These are phyloP conservation scores for Dasysyrphus tricinctus DNA, from an alignment of 2,888 invertebrate species.

Conservation along the genomic window DNA sequence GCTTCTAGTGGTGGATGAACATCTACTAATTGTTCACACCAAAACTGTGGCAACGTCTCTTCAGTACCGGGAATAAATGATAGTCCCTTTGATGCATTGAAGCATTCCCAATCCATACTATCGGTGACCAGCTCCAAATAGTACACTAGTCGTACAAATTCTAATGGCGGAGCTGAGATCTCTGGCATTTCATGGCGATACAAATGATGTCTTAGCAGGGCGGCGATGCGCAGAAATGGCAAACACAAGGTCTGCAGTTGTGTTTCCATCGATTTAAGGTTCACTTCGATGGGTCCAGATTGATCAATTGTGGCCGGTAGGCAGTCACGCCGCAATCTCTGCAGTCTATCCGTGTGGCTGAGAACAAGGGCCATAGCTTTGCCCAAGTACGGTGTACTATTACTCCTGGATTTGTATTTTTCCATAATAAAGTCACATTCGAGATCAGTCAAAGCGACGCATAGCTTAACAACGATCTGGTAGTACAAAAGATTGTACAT, in stretches of 20 bases:
- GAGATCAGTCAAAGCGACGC: constrained; percentile 87
- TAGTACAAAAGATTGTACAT: constrained; percentile 95
- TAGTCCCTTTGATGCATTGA: constrained; percentile 87
- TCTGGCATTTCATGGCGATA: constrained; percentile 91
- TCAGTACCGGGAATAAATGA: constrained; percentile 85
- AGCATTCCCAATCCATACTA: constrained; percentile 87
- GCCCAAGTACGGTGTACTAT: constrained; percentile 80
- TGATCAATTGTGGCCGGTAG: constrained; percentile 79
- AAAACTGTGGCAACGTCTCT: constrained; percentile 85
- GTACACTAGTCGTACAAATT: constrained; percentile 91
- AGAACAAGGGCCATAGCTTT: constrained; percentile 82
- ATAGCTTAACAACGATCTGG: constrained; percentile 93
- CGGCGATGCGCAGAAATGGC: constrained; percentile 93
- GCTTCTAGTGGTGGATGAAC: constrained; percentile 82
- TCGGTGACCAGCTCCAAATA: constrained; percentile 90
- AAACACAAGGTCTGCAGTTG: constrained; percentile 91
- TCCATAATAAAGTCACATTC: constrained; percentile 86
- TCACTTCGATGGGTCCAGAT: constrained; percentile 77
- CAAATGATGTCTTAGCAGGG: constrained; percentile 92
- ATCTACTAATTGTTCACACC: constrained; percentile 88
- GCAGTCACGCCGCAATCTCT: constrained; percentile 81
- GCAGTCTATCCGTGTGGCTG: constrained; percentile 80
- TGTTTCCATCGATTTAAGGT: constrained; percentile 82
- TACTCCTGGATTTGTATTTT: constrained; percentile 78
- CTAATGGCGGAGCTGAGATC: constrained; percentile 86